Percentiles rank a stretch among this genome's conserved stretches.
Conservation (phyloP, 2,797 vertebrate species). For the Podarcis lilfordi region DNA sequence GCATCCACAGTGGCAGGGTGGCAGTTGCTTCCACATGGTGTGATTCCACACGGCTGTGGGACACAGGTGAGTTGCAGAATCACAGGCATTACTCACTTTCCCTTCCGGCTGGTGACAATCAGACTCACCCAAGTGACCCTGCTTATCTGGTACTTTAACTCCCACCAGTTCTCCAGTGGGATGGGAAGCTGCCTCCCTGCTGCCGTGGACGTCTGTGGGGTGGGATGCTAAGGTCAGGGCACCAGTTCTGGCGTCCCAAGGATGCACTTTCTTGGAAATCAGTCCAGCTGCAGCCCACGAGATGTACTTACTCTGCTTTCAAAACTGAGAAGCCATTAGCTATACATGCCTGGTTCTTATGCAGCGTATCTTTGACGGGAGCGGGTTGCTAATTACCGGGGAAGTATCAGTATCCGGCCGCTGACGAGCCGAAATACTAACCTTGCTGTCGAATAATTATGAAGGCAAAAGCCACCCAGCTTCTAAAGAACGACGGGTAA, state of each 20-base stretch:
- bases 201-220: too few species aligned
- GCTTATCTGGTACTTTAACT: not conserved
- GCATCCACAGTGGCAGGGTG: too few species aligned
- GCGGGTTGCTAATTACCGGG: accelerated
- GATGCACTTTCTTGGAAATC: not conserved
- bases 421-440: slow-evolving; percentile 71
- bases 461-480: slow-evolving; percentile 89
- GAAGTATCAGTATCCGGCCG: accelerated
- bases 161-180: not conserved
- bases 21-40: not conserved
- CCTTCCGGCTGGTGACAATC: not conserved
- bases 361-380: accelerated
- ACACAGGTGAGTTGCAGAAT: not conserved
- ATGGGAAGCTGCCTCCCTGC: not conserved
- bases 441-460: slow-evolving; percentile 80
- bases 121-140: not conserved
- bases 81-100: not conserved
- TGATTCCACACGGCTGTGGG: not conserved
- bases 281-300: not conserved
- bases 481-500: slow-evolving; percentile 83
- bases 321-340: not conserved
- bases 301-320: not conserved
- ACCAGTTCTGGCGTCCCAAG: too few species aligned
- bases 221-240: not conserved
- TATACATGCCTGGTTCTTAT: not conserved